Base-by-base conservation (phyloP, 2,113 vertebrate species). In the Bothrops jararaca region DNA sequence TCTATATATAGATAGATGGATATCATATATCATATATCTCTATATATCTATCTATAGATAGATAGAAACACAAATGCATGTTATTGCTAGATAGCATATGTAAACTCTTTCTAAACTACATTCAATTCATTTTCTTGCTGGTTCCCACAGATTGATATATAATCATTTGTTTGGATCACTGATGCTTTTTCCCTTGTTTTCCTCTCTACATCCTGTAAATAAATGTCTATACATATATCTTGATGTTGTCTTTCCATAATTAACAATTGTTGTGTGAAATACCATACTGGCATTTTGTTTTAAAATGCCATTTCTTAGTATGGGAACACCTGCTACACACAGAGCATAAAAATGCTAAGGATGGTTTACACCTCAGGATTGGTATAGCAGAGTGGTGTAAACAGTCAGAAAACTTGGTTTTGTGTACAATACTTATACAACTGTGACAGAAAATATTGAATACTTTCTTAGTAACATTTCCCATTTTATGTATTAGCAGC, bases 211-310 rank as follows among this genome's bases (percentile, higher is more conserved):
- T 97, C 96, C 96, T 97, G 94, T 97, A 97, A 98, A 97, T 97
- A 97, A 97, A 97, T 97, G 97, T 98, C 96, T 97, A 96, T 97
- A 97, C 95, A 96, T 96, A 97, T 92, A 97, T 95, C 96, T 97
- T 86, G 97, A 97, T 98, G 97, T 97, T 97, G 97, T 98, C 97
- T 98, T 97, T 97, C 96, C 97, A 97, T 97, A 96, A 98, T 98
- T 98, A 98, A 98, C 98, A 96, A 97, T 95, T 97, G 93, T 97
- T 96, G 96, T 97, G 86, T 96, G 74, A 96, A 96, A 96, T 96
- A 95, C 98, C 97, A 98, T 98, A 98, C 98, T 97, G 97, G 98
- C 98, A 98, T 98, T 98, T 98, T 98, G 93, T 74, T 15, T 92
- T 97, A 98, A 98, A 98, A 98, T 98, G 97, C 97, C 91, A 18